Evolutionary conservation across 2,888 invertebrate genomes (phyloP), one percentile per base, ranked within the genome.

Genomic region (Dynastes tityus): DNA sequence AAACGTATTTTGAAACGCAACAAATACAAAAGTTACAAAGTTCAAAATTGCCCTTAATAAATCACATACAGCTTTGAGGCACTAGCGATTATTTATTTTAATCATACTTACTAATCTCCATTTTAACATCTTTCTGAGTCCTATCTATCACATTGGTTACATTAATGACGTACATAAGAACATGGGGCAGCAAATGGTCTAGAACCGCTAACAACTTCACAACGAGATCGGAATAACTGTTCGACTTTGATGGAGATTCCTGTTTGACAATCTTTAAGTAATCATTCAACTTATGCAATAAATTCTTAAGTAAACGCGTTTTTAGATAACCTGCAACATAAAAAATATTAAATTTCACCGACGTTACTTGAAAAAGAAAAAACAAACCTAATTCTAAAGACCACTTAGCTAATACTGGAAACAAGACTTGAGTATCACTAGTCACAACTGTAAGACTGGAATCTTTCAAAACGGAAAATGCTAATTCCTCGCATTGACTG

Each of bases 341-440:
- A 55, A 73, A 76, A 55, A 58, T 22, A 32, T 64, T 61, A 63
- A 63, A 61, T 13, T 45, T 63, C 0, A 2, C 8, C 0, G 8
- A 45, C 40, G 29, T 32, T 32, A 32, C 29, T 32, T 32, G 29
- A 32, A 2, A 32, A 32, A 2, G 29, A 32, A 40, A 16, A 32
- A 76, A 78, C 27, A 79, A 83, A 87, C 88, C 87, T 82, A 85
- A 84, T 77, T 85, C 84, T 58, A 91, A 87, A 2, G 93, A 91
- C 93, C 93, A 94, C 83, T 91, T 90, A 0, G 92, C 92, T 79
- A 93, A 87, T 49, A 93, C 91, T 1, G 93, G 93, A 81, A 93
- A 88, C 73, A 94, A 89, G 63, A 92, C 86, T 78, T 90, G 88
- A 37, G 89, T 89, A 16, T 92, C 90, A 53, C 90, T 87, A 75